Conservation (phyloP, 2,797 vertebrate genomes). For the Pagetopsis macropterus region DNA sequence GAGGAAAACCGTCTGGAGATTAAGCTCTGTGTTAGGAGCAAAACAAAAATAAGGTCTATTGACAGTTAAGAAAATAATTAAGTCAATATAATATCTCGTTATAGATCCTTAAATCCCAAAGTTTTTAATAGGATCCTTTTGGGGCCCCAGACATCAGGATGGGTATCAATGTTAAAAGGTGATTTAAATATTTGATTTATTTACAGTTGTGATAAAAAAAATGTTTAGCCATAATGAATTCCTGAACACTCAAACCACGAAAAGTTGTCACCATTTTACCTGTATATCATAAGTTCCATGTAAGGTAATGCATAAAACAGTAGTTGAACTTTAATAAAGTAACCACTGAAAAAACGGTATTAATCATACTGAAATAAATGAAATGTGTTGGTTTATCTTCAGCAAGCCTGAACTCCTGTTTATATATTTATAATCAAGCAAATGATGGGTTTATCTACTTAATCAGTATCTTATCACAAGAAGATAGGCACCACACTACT, state of each 20-base stretch:
- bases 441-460: background rate
- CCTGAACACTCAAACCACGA: background rate
- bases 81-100: too few relatives aligned
- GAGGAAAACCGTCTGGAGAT: background rate
- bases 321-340: background rate
- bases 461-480: slow-evolving; percentile 4
- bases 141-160: background rate
- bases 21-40: background rate
- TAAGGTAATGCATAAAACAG: background rate
- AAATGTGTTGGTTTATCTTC: background rate
- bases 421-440: background rate
- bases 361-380: background rate
- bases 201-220: too few relatives aligned
- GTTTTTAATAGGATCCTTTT: background rate
- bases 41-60: background rate
- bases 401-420: background rate
- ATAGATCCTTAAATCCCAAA: too few relatives aligned
- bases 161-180: background rate
- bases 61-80: background rate
- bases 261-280: background rate
- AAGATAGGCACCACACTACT: background rate
- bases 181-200: background rate
- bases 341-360: background rate
- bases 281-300: background rate
- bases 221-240: background rate